These are phyloP conservation scores for Balaenoptera acutorostrata DNA, from an alignment of 2,113 vertebrate species.

Conservation along the genomic window DNA sequence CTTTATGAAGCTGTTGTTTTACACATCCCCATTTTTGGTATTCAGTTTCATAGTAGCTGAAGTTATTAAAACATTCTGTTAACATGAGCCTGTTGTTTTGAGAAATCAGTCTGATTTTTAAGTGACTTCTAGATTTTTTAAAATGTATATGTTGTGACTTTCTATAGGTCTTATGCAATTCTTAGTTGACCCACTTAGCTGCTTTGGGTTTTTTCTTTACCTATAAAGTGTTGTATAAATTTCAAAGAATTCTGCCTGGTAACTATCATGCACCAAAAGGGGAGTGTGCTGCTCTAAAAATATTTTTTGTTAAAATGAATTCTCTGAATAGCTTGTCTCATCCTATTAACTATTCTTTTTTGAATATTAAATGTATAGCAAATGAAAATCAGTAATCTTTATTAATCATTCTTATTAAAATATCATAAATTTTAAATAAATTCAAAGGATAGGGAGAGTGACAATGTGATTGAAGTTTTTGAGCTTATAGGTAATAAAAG, in stretches of 20 bases:
- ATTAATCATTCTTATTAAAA: not conserved
- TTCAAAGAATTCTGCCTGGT: not conserved
- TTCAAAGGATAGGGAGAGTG: not conserved
- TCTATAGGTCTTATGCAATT: not conserved
- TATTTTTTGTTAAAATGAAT: not conserved
- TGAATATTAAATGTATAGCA: not conserved
- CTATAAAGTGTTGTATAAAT: not conserved
- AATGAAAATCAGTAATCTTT: not conserved
- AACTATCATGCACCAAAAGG: not conserved
- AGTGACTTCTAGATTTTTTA: not conserved
- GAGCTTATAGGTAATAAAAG: not conserved
- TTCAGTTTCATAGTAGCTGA: not conserved
- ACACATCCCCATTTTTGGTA: not conserved
- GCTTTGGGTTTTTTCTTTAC: not conserved
- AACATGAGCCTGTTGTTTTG: not conserved
- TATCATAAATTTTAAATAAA: not conserved
- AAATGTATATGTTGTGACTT: not conserved
- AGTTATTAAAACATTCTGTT: not conserved
- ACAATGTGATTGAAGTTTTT: not conserved
- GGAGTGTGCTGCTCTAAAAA: not conserved
- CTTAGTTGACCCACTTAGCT: not conserved
- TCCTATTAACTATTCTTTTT: not conserved
- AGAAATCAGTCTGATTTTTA: conserved; percentile 7
- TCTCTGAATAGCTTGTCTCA: not conserved
- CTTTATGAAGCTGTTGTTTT: not conserved